A percentile compares a stretch with the other conserved stretches of the same genome.
phyloP scores from a whole-genome alignment of 2,888 invertebrate genomes.

The Melanophora roralis region DNA sequence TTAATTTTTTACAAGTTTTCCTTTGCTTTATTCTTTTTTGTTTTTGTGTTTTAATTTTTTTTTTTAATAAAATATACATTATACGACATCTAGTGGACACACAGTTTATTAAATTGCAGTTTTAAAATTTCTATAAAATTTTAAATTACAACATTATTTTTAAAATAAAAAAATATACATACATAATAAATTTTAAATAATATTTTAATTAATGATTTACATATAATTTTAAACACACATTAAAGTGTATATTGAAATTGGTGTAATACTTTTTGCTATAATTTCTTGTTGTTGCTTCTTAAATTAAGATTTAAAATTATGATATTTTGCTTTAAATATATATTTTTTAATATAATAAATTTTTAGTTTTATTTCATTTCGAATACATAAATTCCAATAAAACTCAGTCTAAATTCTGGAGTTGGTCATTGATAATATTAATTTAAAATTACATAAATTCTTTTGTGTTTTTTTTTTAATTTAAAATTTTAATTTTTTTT shows the following conservation, averaged over 20 bases:
- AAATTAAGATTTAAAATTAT: too few species aligned
- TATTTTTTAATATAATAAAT: conserved; percentile 5
- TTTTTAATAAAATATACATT: background rate
- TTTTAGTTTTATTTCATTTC: conserved; percentile 7
- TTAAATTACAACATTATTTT: conserved; percentile 29
- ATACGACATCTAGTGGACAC: conserved; percentile 35
- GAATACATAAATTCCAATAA: conserved; percentile 56
- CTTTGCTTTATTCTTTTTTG: background rate
- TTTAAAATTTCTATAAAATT: conserved; percentile 13
- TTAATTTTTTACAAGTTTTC: background rate
- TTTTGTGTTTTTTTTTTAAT: background rate
- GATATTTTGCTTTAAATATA: too few species aligned
- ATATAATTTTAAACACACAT: too few species aligned
- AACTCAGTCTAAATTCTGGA: conserved; percentile 62
- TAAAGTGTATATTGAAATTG: conserved; percentile 14
- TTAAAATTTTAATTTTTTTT: background rate
- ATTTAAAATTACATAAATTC: conserved; percentile 14
- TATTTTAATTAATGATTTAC: too few species aligned
- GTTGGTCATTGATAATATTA: conserved; percentile 48
- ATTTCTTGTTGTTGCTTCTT: background rate
- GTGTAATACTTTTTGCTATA: conserved; percentile 18
- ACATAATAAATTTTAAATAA: too few species aligned
- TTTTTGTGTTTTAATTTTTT: background rate
- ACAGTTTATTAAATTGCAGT: too few species aligned
- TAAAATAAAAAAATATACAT: background rate